Evolutionary conservation across 2,797 vertebrate species (phyloP).

Genomic region (Falco peregrinus): DNA sequence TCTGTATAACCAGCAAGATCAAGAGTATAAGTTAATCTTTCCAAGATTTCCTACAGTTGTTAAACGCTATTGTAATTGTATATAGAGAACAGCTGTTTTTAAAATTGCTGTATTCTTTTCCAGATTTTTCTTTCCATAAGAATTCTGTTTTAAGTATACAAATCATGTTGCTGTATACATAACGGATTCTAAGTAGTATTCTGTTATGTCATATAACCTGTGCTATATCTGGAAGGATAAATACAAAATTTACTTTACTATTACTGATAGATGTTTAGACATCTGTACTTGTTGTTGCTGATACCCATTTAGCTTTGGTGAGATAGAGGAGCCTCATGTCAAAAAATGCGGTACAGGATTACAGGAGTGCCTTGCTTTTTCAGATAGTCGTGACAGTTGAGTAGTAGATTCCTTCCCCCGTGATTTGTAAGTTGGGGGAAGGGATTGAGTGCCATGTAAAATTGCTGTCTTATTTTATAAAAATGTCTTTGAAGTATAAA

Average conservation of each 20-base stretch:
- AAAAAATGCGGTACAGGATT: background rate
- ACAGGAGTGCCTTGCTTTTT: background rate
- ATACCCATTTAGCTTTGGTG: background rate
- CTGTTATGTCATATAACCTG: background rate
- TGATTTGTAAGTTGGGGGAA: background rate
- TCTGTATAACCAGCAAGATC: background rate
- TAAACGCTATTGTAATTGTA: background rate
- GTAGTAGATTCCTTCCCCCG: background rate
- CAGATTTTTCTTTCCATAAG: background rate
- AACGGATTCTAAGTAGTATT: background rate
- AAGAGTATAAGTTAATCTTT: background rate
- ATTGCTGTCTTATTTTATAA: background rate
- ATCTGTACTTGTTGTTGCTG: background rate
- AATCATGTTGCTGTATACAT: background rate
- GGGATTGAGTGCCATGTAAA: fast-evolving
- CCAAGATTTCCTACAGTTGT: background rate
- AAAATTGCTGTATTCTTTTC: background rate
- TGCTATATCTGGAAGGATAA: background rate
- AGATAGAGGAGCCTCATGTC: background rate
- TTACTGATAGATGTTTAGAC: background rate
- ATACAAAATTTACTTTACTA: background rate
- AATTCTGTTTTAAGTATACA: background rate
- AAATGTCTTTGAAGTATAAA: background rate
- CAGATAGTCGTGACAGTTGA: background rate
- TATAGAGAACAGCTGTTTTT: background rate